Evolutionary conservation across 2,888 invertebrate species (phyloP).

Genomic region (Metopia argyrocephala): DNA sequence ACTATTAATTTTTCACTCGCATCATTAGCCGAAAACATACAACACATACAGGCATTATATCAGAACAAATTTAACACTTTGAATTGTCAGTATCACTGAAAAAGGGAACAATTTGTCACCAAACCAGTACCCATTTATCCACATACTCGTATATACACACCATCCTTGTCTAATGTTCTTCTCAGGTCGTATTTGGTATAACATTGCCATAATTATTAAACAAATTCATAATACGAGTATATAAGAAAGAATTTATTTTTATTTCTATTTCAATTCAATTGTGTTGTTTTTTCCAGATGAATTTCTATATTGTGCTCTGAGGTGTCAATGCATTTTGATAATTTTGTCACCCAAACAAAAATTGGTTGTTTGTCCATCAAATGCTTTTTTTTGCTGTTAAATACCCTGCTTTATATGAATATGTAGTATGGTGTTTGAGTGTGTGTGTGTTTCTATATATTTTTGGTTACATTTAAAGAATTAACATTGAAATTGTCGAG

Average conservation of each 20-base stretch:
- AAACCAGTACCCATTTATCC: too few species aligned
- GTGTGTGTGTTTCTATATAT: not conserved
- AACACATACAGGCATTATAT: constrained; percentile 23
- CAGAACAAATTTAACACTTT: constrained; percentile 51
- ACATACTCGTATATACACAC: too few species aligned
- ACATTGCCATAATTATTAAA: not conserved
- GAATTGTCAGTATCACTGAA: constrained; percentile 35
- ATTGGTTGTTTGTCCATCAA: not conserved
- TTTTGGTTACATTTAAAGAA: constrained; percentile 55
- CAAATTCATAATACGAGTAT: constrained; percentile 8
- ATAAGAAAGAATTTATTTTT: constrained; percentile 44
- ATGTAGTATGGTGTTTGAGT: not conserved
- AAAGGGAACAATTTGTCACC: constrained; percentile 50
- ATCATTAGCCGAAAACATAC: too few species aligned
- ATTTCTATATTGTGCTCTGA: constrained; percentile 20
- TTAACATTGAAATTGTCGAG: constrained; percentile 53
- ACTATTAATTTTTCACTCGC: too few species aligned
- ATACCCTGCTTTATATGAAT: constrained; percentile 8
- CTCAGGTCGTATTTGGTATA: not conserved
- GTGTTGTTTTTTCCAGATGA: not conserved
- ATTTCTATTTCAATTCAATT: constrained; percentile 2
- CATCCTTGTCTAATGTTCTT: too few species aligned
- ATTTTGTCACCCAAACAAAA: constrained; percentile 58
- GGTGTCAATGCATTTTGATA: constrained; percentile 57
- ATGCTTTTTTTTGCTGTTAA: constrained; percentile 22